Evolutionary conservation across 2,888 invertebrate genomes (phyloP), one percentile per base, ranked within the genome.

Genomic region (Meloe dianella): DNA sequence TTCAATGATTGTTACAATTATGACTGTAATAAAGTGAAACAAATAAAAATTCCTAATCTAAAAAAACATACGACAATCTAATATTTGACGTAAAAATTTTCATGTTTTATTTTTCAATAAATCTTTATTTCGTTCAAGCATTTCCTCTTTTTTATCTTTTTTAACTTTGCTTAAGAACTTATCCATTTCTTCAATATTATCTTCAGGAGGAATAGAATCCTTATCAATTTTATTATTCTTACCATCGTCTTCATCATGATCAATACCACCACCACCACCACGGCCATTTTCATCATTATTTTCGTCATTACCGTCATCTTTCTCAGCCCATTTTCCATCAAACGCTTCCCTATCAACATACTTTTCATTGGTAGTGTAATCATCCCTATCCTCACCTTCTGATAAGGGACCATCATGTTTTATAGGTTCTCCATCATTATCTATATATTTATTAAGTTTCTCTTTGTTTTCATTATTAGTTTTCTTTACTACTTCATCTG

Each of bases 261-360:
- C 73, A 32, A 73, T 72, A 27, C 70, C 70, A 59, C 67, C 71
- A 22, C 66, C 68, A 9, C 64, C 71, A 24, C 71, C 74, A 60
- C 41, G 71, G 54, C 71, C 74, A 32, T 41, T 64, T 20, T 64
- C 64, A 47, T 65, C 70, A 60, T 68, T 74, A 59, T 69, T 73
- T 9, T 68, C 74, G 60, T 68, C 75, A 10, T 74, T 77, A 57
- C 72, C 79, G 7, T 86, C 87, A 66, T 87, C 87, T 35, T 88
- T 88, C 65, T 89, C 89, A 0, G 89, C 88, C 89, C 89, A 89
- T 79, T 89, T 89, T 5, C 89, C 89, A 74, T 89, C 89, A 75
- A 88, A 89, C 72, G 88, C 87, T 80, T 89, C 89, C 61, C 89
- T 84, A 80, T 88, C 88, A 67, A 88, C 88, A 79, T 85, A 88